Conservation (phyloP, 2,797 vertebrate genomes). For the Ciconia nigra region DNA sequence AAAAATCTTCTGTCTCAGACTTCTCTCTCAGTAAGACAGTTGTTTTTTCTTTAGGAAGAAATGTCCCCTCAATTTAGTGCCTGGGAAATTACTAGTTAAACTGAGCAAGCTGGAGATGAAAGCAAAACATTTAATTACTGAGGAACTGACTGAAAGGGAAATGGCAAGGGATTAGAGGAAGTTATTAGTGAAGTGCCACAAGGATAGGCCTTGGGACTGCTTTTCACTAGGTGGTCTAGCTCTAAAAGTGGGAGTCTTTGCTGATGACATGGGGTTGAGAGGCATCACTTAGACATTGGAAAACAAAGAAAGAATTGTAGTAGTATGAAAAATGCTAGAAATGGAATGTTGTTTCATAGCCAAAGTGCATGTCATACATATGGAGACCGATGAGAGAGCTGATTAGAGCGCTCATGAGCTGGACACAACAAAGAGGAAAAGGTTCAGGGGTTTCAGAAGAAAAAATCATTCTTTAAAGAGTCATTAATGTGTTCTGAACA, state of each 20-base stretch:
- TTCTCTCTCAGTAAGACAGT: not conserved
- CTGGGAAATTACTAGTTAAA: not conserved
- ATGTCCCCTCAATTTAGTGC: not conserved
- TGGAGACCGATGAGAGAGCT: not conserved
- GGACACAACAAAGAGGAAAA: not conserved
- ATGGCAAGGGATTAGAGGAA: slow-evolving; percentile 1
- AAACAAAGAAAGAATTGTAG: not conserved
- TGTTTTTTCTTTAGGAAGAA: not conserved
- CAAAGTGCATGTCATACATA: not conserved
- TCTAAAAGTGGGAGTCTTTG: not conserved
- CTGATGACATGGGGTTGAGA: not conserved
- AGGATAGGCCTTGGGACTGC: not conserved
- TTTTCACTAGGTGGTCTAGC: not conserved
- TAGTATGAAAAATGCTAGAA: not conserved
- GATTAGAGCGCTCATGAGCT: not conserved
- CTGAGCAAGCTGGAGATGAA: not conserved
- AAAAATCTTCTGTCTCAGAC: no score
- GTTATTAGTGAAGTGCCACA: not conserved
- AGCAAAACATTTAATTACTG: not conserved
- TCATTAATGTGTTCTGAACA: not conserved
- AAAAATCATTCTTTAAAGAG: not conserved
- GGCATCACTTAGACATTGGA: not conserved
- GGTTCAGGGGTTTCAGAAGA: not conserved
- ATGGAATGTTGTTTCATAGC: not conserved
- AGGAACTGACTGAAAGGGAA: not conserved